A percentile compares a stretch with the other conserved stretches of the same genome.
Conservation (phyloP, 1,140 invertebrate species). For the Drosophila auraria region DNA sequence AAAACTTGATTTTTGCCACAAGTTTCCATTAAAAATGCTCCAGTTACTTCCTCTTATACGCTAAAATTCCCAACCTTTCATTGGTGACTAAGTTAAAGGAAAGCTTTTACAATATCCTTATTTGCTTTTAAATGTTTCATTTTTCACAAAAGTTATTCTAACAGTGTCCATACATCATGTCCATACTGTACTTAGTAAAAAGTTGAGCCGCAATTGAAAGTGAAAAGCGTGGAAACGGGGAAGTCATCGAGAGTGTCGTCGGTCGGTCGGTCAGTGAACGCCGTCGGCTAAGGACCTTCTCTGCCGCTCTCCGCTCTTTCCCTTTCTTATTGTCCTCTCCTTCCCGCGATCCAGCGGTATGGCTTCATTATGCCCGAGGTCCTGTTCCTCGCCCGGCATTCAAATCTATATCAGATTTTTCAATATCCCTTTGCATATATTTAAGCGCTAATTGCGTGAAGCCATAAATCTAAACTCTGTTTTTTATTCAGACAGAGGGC, state of each 20-base stretch:
- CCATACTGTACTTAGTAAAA: conserved; percentile 56
- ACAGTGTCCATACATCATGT: neutral
- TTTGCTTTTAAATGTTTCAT: too few species aligned
- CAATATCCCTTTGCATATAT: conserved; percentile 82
- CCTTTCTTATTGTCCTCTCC: conserved; percentile 13
- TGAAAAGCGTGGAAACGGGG: conserved; percentile 84
- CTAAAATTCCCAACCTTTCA: neutral
- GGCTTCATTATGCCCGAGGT: conserved; percentile 72
- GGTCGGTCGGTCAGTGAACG: conserved; percentile 72
- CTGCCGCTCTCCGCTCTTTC: neutral
- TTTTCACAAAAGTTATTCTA: too few species aligned
- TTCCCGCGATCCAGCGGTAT: conserved; percentile 19
- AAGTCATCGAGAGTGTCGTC: conserved; percentile 80
- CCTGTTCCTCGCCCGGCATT: conserved; percentile 45
- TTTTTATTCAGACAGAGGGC: conserved; percentile 52
- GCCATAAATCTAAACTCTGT: conserved; percentile 78
- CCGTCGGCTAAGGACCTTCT: conserved; percentile 45
- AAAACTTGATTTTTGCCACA: neutral
- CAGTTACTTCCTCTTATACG: too few species aligned
- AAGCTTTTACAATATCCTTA: too few species aligned
- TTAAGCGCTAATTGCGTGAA: conserved; percentile 83
- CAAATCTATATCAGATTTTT: conserved; percentile 55
- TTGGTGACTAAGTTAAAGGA: neutral
- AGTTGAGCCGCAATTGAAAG: conserved; percentile 84
- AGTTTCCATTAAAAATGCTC: neutral